Evolutionary conservation across 2,113 vertebrate species (phyloP).

Genomic region (Noctilio leporinus): DNA sequence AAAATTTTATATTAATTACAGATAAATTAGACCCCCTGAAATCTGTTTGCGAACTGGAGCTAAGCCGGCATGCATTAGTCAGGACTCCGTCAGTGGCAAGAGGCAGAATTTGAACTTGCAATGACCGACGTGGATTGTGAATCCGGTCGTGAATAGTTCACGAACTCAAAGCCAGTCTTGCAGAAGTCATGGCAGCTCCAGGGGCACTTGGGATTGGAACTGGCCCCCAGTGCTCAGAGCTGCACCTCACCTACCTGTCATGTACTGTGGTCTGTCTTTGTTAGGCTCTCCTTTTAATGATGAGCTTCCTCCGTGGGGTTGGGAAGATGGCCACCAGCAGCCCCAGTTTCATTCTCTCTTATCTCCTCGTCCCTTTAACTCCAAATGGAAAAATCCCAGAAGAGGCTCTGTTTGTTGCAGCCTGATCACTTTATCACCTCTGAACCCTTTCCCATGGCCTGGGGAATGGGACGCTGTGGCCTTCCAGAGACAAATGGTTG

Average conservation of each 20-base stretch:
- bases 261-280: neutral
- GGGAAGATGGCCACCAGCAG: neutral
- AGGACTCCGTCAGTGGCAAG: neutral
- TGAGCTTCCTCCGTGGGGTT: neutral
- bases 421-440: neutral
- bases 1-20: neutral
- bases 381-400: neutral
- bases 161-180: neutral
- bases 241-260: neutral
- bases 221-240: too few relatives aligned
- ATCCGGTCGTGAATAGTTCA: neutral
- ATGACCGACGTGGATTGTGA: neutral
- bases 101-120: neutral
- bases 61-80: neutral
- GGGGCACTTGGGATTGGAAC: neutral
- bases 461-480: neutral
- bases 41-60: neutral
- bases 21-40: neutral
- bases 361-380: neutral
- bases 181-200: neutral
- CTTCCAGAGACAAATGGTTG: neutral
- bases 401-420: neutral
- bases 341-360: neutral
- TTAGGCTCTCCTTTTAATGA: neutral
- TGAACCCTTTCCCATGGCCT: neutral